Percentiles rank a stretch among this genome's conserved stretches.
These are phyloP conservation scores for Dasyornis broadbenti DNA, from an alignment of 2,113 vertebrate species.

Conservation along the genomic window DNA sequence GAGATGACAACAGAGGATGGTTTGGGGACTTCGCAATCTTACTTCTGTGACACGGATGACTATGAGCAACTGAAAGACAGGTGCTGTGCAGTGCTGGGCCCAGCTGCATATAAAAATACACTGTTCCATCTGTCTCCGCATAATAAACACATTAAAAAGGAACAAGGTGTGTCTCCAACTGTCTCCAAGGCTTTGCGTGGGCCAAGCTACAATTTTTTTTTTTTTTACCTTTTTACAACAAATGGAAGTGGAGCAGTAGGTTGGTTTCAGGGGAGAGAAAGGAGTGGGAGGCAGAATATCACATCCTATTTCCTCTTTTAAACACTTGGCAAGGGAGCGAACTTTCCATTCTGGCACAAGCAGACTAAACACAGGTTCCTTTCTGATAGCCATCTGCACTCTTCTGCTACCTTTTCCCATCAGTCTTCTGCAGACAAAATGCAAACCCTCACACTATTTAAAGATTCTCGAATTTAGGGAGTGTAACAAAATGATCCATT, in stretches of 20 bases:
- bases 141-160: constrained; percentile 35
- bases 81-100: background rate
- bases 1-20: background rate
- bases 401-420: constrained; percentile 47
- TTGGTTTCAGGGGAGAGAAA: constrained; percentile 50
- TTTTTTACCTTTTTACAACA: constrained; percentile 19
- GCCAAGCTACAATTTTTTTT: background rate
- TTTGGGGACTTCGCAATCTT: background rate
- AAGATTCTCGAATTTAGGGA: background rate
- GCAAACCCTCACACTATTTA: constrained; percentile 12
- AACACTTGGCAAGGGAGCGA: constrained; percentile 46
- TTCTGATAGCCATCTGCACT: constrained; percentile 22
- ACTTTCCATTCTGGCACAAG: constrained; percentile 55
- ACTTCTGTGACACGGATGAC: background rate
- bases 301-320: constrained; percentile 67
- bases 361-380: constrained; percentile 39
- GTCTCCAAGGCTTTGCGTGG: background rate
- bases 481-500: constrained; percentile 10
- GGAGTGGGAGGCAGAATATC: constrained; percentile 54
- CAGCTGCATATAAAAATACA: constrained; percentile 1
- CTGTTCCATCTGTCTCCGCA: background rate
- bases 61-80: background rate
- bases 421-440: constrained; percentile 21
- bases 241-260: constrained; percentile 37
- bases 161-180: background rate